phyloP scores from a whole-genome alignment of 2,797 vertebrate species.

The Falco cherrug region DNA sequence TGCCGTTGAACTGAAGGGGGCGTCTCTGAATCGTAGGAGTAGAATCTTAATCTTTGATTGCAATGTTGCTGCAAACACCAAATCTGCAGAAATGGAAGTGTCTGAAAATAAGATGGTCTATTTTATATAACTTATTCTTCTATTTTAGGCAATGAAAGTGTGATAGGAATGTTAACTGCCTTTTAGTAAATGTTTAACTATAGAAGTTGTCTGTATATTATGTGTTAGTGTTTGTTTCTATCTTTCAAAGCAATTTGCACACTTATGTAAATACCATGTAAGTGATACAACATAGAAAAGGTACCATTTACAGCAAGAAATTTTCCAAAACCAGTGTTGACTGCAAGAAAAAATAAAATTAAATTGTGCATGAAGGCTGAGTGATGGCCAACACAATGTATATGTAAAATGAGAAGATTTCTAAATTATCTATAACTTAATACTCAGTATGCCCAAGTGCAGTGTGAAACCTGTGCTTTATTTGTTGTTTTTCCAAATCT shows the following conservation, averaged over 20 bases:
- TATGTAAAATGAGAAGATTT: conserved; percentile 40
- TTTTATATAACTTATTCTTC: conserved; percentile 58
- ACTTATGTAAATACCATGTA: conserved; percentile 33
- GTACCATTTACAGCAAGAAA: conserved; percentile 25
- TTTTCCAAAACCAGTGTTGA: conserved; percentile 11
- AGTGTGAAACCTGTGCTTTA: conserved; percentile 70
- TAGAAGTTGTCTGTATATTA: conserved; percentile 38
- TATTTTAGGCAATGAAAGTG: conserved; percentile 52
- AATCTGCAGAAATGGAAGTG: conserved; percentile 39
- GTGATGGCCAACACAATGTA: neutral
- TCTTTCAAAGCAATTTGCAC: conserved; percentile 57
- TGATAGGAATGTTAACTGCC: conserved; percentile 41
- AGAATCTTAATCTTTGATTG: conserved; percentile 25
- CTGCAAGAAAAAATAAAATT: neutral
- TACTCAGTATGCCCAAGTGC: conserved; percentile 51
- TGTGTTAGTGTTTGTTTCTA: conserved; percentile 48
- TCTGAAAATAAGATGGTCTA: conserved; percentile 51
- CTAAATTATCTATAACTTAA: conserved; percentile 52
- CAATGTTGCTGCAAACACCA: conserved; percentile 58
- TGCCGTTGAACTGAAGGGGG: neutral
- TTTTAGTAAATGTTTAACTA: conserved; percentile 47
- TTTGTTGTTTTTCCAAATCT: conserved; percentile 46
- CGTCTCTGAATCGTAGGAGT: neutral
- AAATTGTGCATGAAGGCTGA: conserved; percentile 61
- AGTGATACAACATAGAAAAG: conserved; percentile 22